phyloP scores from a whole-genome alignment of 2,113 vertebrate genomes.

The Anarhynchus alexandrinus region DNA sequence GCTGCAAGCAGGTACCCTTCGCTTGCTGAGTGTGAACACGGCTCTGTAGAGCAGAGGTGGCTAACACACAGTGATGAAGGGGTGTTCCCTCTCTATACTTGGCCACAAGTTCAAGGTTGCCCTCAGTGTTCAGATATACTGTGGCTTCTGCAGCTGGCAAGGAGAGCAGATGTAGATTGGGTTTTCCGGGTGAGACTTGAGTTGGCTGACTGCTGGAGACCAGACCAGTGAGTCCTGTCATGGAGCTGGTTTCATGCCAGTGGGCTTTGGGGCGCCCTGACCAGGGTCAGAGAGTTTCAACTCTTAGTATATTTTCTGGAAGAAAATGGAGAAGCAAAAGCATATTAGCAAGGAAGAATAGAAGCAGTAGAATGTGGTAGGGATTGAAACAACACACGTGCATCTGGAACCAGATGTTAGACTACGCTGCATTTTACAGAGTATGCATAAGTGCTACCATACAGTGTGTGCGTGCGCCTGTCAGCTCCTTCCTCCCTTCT shows the following conservation, averaged over 20 bases:
- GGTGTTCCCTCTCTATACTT: neutral
- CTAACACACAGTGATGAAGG: neutral
- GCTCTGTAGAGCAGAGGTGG: neutral
- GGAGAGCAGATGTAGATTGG: neutral
- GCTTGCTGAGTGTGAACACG: rapidly evolving
- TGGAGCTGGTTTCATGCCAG: neutral
- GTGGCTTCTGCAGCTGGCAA: neutral
- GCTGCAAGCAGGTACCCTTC: neutral
- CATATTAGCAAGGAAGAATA: neutral
- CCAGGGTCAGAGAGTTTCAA: neutral
- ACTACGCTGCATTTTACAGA: neutral
- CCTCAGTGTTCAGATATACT: neutral
- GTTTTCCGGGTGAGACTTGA: neutral
- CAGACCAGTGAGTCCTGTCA: neutral
- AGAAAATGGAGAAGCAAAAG: neutral
- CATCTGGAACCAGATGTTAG: neutral
- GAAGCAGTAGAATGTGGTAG: neutral
- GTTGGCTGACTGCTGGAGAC: neutral
- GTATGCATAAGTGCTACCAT: neutral
- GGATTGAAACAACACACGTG: neutral
- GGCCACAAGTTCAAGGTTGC: neutral
- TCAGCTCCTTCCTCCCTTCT: neutral
- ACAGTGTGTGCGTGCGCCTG: neutral
- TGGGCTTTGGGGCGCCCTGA: neutral
- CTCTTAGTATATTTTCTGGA: neutral